Percentiles rank a stretch among this genome's conserved stretches.
Conservation (phyloP, 1,140 invertebrate genomes). For the Nasonia vitripennis region DNA sequence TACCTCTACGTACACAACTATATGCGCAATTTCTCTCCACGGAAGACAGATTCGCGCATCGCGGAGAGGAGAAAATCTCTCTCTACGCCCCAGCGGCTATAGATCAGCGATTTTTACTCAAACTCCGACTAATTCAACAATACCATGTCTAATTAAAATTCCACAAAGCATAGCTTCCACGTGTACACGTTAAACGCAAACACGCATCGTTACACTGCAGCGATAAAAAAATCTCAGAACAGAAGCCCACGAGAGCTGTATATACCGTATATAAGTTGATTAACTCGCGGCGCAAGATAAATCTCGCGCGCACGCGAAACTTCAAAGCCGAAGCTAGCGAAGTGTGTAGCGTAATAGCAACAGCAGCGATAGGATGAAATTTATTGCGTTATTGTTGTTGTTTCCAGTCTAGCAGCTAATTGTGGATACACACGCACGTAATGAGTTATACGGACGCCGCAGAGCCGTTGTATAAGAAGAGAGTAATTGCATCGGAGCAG, state of each 20-base stretch:
- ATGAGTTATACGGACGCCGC: neutral
- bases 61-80: neutral
- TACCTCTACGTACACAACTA: neutral
- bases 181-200: no score
- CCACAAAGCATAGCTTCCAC: no score
- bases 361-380: slow-evolving; percentile 23
- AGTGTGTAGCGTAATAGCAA: neutral
- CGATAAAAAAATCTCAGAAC: neutral
- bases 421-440: neutral
- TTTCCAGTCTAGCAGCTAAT: slow-evolving; percentile 41
- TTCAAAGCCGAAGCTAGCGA: slow-evolving; percentile 11
- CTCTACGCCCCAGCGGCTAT: neutral
- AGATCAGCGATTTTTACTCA: neutral
- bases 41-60: neutral
- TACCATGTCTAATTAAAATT: no score
- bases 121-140: no score
- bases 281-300: slow-evolving; percentile 9
- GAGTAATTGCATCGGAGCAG: neutral
- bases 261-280: neutral
- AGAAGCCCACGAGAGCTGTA: neutral
- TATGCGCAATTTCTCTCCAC: neutral
- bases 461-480: neutral
- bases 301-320: neutral
- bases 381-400: slow-evolving; percentile 21
- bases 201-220: no score